Evolutionary conservation across 2,113 vertebrate species (phyloP).

Genomic region (Jacana jacana): DNA sequence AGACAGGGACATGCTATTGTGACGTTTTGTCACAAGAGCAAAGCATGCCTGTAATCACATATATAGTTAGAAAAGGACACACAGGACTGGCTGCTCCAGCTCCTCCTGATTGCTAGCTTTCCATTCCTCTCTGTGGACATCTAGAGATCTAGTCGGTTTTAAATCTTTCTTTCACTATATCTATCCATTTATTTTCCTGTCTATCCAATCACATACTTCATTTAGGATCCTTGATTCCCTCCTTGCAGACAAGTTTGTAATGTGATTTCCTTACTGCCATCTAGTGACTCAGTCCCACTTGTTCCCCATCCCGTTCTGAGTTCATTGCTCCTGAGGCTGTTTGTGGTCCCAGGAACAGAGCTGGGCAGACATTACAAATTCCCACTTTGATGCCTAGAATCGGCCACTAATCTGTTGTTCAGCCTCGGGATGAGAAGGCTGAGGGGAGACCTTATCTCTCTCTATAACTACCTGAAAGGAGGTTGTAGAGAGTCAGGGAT

Average conservation of each 20-base stretch:
- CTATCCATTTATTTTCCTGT: not conserved
- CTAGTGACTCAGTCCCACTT: not conserved
- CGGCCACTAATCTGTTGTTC: not conserved
- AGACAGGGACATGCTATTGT: fast-evolving
- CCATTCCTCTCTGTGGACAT: not conserved
- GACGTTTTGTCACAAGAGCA: not conserved
- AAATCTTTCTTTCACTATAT: not conserved
- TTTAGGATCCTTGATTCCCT: not conserved
- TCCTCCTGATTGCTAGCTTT: not conserved
- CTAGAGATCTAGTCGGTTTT: not conserved
- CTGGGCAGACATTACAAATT: not conserved
- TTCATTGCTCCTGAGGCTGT: not conserved
- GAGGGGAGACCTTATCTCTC: no score
- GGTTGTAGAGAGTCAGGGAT: no score
- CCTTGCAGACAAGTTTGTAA: not conserved
- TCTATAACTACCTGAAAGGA: no score
- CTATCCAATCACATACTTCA: not conserved
- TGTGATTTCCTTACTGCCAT: not conserved
- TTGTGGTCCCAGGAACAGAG: not conserved
- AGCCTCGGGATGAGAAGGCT: no score
- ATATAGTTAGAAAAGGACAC: not conserved
- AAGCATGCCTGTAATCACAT: fast-evolving
- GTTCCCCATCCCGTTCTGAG: not conserved
- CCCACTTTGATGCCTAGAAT: fast-evolving
- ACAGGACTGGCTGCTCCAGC: not conserved